Percentiles rank a stretch among this genome's conserved stretches.
Evolutionary conservation across 1,140 invertebrate species (phyloP).

Genomic region (Pseudomyrmex cubaensis): DNA sequence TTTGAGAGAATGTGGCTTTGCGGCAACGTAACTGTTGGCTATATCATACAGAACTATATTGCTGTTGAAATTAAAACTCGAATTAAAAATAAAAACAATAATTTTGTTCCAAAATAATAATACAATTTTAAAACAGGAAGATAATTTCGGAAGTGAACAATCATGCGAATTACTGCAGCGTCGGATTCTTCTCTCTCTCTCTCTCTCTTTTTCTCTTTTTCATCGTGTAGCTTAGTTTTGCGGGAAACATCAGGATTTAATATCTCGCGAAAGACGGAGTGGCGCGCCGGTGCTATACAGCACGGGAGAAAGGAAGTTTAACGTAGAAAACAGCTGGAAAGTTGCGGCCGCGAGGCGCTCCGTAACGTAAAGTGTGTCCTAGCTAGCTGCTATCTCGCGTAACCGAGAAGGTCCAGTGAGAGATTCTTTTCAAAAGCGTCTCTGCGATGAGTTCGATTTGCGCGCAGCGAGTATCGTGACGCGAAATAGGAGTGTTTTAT

Average conservation of each 20-base stretch:
- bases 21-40: too few relatives aligned
- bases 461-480: not conserved
- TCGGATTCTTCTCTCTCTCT: not conserved
- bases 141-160: too few relatives aligned
- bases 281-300: slow-evolving; percentile 14
- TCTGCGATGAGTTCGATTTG: not conserved
- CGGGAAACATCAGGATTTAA: slow-evolving; percentile 61
- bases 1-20: too few relatives aligned
- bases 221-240: slow-evolving; percentile 4
- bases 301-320: slow-evolving; percentile 66
- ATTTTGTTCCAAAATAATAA: not conserved
- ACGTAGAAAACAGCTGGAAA: slow-evolving; percentile 67
- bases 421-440: slow-evolving; percentile 35
- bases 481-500: not conserved
- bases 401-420: slow-evolving; percentile 6
- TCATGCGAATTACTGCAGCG: not conserved
- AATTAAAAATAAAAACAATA: not conserved
- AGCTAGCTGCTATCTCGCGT: slow-evolving; percentile 15
- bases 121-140: not conserved
- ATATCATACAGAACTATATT: not conserved
- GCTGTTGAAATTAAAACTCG: not conserved
- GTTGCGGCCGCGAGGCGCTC: slow-evolving; percentile 46
- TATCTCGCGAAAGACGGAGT: slow-evolving; percentile 55
- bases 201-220: too few relatives aligned
- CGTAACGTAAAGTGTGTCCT: slow-evolving; percentile 33